Evolutionary conservation across 2,888 invertebrate species (phyloP).

Genomic region (Suillia variegata): DNA sequence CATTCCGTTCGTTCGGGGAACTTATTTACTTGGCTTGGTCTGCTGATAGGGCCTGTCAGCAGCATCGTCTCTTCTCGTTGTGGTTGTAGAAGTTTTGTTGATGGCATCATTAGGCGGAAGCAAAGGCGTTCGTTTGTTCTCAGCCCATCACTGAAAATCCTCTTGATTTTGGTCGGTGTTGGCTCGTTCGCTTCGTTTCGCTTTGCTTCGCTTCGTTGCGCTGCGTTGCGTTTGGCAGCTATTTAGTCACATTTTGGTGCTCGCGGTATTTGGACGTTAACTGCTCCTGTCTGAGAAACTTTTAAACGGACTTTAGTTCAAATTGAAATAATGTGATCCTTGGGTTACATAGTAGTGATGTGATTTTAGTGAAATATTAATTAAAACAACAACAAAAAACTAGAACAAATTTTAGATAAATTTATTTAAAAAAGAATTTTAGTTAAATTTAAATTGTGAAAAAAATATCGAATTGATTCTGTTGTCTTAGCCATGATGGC

Average conservation of each 20-base stretch:
- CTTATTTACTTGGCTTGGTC: conserved; percentile 5
- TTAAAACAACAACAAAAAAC: neutral
- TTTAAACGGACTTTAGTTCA: conserved; percentile 18
- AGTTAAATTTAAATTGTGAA: too few species aligned
- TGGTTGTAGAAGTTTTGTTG: conserved; percentile 13
- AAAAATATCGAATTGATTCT: conserved; percentile 13
- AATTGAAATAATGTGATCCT: conserved; percentile 35
- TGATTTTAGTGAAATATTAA: neutral
- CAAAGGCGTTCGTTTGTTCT: neutral
- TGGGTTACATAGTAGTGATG: conserved; percentile 30
- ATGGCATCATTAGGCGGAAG: conserved; percentile 18
- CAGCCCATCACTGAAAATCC: too few species aligned
- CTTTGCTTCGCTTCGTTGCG: conserved; percentile 21
- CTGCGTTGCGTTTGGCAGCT: conserved; percentile 40
- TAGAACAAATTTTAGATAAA: conserved; percentile 17
- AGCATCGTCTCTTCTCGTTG: neutral
- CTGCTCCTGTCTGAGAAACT: conserved; percentile 22
- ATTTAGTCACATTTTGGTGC: conserved; percentile 59
- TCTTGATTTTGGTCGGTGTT: too few species aligned
- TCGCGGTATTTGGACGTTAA: conserved; percentile 54
- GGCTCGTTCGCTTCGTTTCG: conserved; percentile 3
- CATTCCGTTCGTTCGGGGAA: conserved; percentile 11
- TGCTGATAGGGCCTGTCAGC: conserved; percentile 7
- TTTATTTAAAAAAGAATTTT: conserved; percentile 7
- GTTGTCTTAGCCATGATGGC: conserved; percentile 56